Percentiles rank a stretch among this genome's conserved stretches.
These are phyloP conservation scores for Junco hyemalis DNA, from an alignment of 2,113 vertebrate species.

Conservation along the genomic window DNA sequence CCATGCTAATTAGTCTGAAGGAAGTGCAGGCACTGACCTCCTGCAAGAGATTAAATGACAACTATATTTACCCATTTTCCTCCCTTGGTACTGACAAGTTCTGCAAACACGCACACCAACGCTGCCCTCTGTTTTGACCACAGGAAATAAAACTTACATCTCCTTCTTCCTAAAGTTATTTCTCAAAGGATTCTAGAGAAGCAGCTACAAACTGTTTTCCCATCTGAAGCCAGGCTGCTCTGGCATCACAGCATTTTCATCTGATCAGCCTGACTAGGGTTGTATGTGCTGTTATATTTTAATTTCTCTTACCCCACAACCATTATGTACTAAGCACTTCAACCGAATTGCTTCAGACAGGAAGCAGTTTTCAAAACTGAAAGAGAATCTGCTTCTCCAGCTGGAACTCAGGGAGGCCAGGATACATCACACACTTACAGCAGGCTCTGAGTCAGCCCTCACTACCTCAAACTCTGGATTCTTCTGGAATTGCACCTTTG, in stretches of 20 bases:
- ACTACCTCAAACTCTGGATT: neutral
- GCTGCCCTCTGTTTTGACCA: neutral
- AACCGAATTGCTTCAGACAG: neutral
- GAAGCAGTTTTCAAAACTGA: neutral
- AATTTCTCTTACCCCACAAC: neutral
- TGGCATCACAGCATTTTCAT: neutral
- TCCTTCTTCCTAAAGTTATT: neutral
- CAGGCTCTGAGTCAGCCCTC: neutral
- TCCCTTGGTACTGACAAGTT: constrained; percentile 2
- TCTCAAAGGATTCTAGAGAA: neutral
- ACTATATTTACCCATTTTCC: constrained; percentile 61
- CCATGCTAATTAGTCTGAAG: constrained; percentile 49
- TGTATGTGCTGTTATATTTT: neutral
- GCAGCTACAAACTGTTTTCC: neutral
- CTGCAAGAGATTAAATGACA: constrained; percentile 58
- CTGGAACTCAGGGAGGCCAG: neutral
- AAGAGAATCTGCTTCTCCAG: constrained; percentile 26
- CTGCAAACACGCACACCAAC: neutral
- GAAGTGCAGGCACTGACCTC: constrained; percentile 52
- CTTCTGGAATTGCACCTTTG: neutral
- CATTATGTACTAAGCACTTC: neutral
- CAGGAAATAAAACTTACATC: neutral
- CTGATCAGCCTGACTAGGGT: neutral
- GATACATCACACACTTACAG: neutral
- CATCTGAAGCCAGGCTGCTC: neutral